A percentile compares a stretch with the other conserved stretches of the same genome.
phyloP scores from a whole-genome alignment of 92 coral and sea anemone species.

The Paramuricea clavata region DNA sequence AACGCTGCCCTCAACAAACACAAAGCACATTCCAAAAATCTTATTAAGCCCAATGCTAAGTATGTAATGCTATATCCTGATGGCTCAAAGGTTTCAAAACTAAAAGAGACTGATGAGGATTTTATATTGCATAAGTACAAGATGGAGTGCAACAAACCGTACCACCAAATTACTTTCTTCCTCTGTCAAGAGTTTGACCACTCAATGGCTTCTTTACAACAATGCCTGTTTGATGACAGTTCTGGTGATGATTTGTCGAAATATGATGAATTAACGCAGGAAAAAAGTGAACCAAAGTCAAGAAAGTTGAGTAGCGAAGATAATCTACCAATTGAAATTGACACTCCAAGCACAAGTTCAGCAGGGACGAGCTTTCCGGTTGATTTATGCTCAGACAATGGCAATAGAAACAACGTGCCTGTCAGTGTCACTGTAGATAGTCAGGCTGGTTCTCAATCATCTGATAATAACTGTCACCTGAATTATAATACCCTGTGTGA shows the following conservation, averaged over 20 bases:
- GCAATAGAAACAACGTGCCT: neutral
- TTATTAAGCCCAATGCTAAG: conserved; percentile 37
- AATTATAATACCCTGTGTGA: conserved; percentile 51
- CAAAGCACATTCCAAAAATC: conserved; percentile 54
- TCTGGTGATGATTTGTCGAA: neutral
- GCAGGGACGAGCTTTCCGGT: neutral
- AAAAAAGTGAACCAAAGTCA: conserved; percentile 20
- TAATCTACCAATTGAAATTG: conserved; percentile 30
- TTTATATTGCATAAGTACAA: conserved; percentile 57
- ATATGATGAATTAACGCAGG: neutral
- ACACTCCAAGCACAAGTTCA: conserved; percentile 11
- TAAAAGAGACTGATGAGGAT: conserved; percentile 50
- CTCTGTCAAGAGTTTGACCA: conserved; percentile 40
- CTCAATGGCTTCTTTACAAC: conserved; percentile 34
- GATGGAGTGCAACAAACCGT: conserved; percentile 54
- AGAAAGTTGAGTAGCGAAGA: conserved; percentile 19
- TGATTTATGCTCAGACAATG: neutral
- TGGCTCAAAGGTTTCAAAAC: conserved; percentile 58
- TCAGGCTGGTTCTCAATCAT: conserved; percentile 22
- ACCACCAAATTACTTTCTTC: conserved; percentile 46
- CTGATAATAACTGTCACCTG: conserved; percentile 19
- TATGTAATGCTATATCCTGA: conserved; percentile 49
- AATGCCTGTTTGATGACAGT: conserved; percentile 11
- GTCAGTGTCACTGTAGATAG: neutral
- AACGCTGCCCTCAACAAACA: conserved; percentile 29